A percentile compares a stretch with the other conserved stretches of the same genome.
Evolutionary conservation across 2,888 invertebrate genomes (phyloP).

Genomic region (Melolontha melolontha): DNA sequence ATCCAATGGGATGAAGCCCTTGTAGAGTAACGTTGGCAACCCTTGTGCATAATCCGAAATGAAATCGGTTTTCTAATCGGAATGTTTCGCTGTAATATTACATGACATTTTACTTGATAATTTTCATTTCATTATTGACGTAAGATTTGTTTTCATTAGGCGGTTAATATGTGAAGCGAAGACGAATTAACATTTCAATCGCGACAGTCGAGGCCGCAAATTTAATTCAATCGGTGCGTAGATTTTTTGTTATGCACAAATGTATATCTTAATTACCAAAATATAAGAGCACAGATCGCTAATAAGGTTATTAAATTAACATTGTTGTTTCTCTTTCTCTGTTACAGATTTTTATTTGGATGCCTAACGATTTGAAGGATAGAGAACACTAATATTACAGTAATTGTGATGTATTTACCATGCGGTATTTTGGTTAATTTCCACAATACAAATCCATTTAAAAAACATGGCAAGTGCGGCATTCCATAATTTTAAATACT

Average conservation of each 20-base stretch:
- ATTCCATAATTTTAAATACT: slow-evolving; percentile 71
- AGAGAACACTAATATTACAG: slow-evolving; percentile 27
- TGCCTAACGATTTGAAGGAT: slow-evolving; percentile 14
- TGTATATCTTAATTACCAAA: neutral
- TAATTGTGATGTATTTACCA: slow-evolving; percentile 59
- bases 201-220: neutral
- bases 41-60: slow-evolving; percentile 27
- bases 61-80: slow-evolving; percentile 16
- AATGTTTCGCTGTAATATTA: slow-evolving; percentile 15
- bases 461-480: slow-evolving; percentile 27
- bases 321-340: neutral
- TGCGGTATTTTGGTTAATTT: slow-evolving; percentile 47
- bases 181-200: slow-evolving; percentile 23
- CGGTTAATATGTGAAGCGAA: slow-evolving; percentile 33
- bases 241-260: neutral
- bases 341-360: slow-evolving; percentile 2
- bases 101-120: slow-evolving; percentile 11
- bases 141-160: slow-evolving; percentile 39
- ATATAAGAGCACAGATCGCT: neutral
- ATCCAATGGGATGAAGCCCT: neutral
- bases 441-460: slow-evolving; percentile 18
- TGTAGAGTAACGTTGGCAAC: slow-evolving; percentile 20
- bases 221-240: slow-evolving; percentile 6
- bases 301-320: slow-evolving; percentile 1
- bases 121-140: slow-evolving; percentile 37